These are phyloP conservation scores for Cabera pusaria DNA, from an alignment of 2,888 invertebrate species.

Conservation along the genomic window DNA sequence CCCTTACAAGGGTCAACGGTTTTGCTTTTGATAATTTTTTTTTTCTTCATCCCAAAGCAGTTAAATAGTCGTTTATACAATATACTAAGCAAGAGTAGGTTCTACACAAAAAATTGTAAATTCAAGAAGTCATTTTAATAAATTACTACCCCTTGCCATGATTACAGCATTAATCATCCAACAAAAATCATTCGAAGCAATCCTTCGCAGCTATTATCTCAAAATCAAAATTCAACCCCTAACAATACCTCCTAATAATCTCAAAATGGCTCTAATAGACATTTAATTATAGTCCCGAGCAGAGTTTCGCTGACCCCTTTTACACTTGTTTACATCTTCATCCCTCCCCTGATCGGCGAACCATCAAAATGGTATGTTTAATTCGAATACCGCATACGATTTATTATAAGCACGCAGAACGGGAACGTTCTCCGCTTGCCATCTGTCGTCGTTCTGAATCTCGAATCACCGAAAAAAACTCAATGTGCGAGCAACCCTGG, in stretches of 20 bases:
- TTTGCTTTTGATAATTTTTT: constrained; percentile 3
- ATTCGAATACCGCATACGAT: constrained; percentile 79
- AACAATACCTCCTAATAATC: constrained; percentile 71
- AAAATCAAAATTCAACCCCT: constrained; percentile 62
- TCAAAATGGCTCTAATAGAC: constrained; percentile 76
- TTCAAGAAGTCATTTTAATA: constrained; percentile 30
- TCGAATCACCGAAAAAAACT: constrained; percentile 77
- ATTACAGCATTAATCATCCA: constrained; percentile 44
- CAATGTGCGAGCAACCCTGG: constrained; percentile 84
- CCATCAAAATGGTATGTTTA: constrained; percentile 82
- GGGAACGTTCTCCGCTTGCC: constrained; percentile 78
- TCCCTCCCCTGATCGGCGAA: constrained; percentile 71
- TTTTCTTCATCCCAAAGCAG: not conserved
- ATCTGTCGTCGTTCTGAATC: constrained; percentile 82
- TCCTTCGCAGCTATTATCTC: constrained; percentile 56
- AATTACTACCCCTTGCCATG: constrained; percentile 36
- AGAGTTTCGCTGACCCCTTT: constrained; percentile 81
- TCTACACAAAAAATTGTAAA: constrained; percentile 10
- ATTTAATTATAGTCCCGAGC: constrained; percentile 73
- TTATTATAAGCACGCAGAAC: constrained; percentile 79
- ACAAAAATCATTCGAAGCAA: constrained; percentile 47
- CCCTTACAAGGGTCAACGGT: constrained; percentile 1
- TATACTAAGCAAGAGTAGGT: not conserved
- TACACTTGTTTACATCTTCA: constrained; percentile 83
- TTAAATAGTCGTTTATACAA: not conserved